Base-by-base conservation (phyloP, 1,140 invertebrate species). In the Eubasilissa regina region DNA sequence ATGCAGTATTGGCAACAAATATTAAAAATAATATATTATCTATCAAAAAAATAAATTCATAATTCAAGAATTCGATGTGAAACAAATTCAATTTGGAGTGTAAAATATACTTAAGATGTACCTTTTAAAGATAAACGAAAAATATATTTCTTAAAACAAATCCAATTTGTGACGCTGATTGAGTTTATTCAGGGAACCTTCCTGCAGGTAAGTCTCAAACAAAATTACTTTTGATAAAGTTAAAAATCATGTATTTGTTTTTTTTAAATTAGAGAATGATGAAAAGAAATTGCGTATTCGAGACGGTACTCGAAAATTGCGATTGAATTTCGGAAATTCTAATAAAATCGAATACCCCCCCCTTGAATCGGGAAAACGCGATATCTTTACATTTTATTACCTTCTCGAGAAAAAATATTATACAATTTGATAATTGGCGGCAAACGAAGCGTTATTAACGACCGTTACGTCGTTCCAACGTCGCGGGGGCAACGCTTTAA, bases 381-480 rank as follows among this genome's bases (percentile, higher is more conserved):
- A 12, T 51, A 51, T 51, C 48, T 12, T 12, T 51, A 13, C 48
- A 15, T 51, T 51, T 51, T 51, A 15, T 51, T 51, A 35, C 25
- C 1, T 51, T 12, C 48, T 51, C 48, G 48, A 55, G 74, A 79
- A 79, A 74, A 79, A 79, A 74, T 62, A 79, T 79, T 74, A 79
- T 74, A 68, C 78, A 68, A 79, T 79, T 79, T 79, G 43, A 79
- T 79, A 79, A 79, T 79, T 79, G 78, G 78, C 72, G 78, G 68
- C 60, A 75, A 75, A 79, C 78, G 78, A 35, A 35, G 62, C 78
- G 78, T 79, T 60, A 79, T 73, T 78, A 78, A 78, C 77, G 77
- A 73, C 48, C 35, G 12, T 35, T 56, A 15, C 48, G 48, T 8
- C 48, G 48, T 51, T 51, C 1, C n/a, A 8, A 51, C 48, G 48